Conservation (phyloP, 1,140 invertebrate species). For the Brachionus paranguensis region DNA sequence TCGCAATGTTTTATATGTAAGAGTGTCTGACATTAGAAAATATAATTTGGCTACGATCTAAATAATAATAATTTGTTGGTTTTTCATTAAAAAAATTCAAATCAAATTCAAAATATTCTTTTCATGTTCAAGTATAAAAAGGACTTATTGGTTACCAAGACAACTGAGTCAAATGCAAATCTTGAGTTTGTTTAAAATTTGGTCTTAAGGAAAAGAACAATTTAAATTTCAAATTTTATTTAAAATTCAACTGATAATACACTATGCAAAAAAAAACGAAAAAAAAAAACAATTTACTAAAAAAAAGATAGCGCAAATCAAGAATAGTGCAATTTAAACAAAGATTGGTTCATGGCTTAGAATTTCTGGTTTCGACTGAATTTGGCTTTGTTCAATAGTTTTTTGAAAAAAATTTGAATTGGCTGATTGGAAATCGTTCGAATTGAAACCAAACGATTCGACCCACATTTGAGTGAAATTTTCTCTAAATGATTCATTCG, state of each 20-base stretch:
- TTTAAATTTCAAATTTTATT: not conserved
- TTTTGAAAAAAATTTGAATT: not conserved
- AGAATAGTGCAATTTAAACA: not conserved
- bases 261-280: slow-evolving; percentile 8
- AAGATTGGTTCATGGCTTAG: slow-evolving; percentile 13
- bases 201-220: not conserved
- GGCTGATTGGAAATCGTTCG: not conserved
- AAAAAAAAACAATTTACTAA: not conserved
- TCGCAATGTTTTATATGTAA: slow-evolving; percentile 50
- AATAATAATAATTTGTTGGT: not conserved
- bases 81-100: not conserved
- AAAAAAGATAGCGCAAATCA: not conserved
- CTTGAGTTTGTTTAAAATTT: not conserved
- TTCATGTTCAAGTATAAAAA: not conserved
- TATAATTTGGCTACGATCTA: not conserved
- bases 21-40: slow-evolving; percentile 45
- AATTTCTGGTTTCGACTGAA: not conserved
- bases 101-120: not conserved
- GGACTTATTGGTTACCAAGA: not conserved
- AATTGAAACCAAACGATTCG: not conserved
- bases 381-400: not conserved
- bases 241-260: not conserved
- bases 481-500: not conserved
- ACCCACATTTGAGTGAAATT: slow-evolving; percentile 4
- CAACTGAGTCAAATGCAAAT: not conserved